A percentile compares a stretch with the other conserved stretches of the same genome.
These are phyloP conservation scores for Drosophila ananassae DNA, from an alignment of 1,140 invertebrate species.

Conservation along the genomic window DNA sequence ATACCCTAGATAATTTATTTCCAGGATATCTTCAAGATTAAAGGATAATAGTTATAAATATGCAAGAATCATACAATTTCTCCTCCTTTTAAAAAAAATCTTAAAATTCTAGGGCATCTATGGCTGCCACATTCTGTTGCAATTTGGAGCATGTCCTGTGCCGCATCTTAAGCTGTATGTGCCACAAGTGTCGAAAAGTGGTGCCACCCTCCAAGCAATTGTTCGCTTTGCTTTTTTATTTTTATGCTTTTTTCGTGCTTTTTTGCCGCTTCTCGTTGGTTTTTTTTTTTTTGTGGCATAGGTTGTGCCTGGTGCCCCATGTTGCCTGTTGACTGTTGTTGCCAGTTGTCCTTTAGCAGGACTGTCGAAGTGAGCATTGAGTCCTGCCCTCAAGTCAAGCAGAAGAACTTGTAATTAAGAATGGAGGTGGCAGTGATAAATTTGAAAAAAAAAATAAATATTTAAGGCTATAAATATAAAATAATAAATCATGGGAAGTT, in stretches of 20 bases:
- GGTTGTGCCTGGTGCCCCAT: neutral
- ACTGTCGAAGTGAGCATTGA: conserved; percentile 1
- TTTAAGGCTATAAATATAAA: conserved; percentile 3
- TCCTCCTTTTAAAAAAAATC: too few relatives aligned
- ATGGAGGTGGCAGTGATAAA: neutral
- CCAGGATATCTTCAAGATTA: too few relatives aligned
- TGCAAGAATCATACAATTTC: too few relatives aligned
- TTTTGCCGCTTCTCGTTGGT: conserved; percentile 12
- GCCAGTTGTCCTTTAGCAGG: conserved; percentile 5
- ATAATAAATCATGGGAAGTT: neutral
- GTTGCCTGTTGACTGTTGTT: conserved; percentile 1
- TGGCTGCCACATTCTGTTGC: neutral
- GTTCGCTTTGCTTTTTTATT: conserved; percentile 9
- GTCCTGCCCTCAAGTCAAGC: too few relatives aligned
- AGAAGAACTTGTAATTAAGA: conserved; percentile 3
- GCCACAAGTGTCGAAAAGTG: conserved; percentile 68
- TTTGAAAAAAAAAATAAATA: conserved; percentile 1
- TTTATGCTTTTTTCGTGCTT: neutral
- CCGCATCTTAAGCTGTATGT: conserved; percentile 26
- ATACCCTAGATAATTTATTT: conserved; percentile 10
- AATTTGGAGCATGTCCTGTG: neutral
- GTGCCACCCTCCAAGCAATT: conserved; percentile 42
- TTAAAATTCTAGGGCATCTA: neutral
- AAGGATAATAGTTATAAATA: too few relatives aligned
- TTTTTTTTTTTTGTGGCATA: neutral